Base-by-base conservation (phyloP, 2,888 invertebrate species). In the Blomia tropicalis region DNA sequence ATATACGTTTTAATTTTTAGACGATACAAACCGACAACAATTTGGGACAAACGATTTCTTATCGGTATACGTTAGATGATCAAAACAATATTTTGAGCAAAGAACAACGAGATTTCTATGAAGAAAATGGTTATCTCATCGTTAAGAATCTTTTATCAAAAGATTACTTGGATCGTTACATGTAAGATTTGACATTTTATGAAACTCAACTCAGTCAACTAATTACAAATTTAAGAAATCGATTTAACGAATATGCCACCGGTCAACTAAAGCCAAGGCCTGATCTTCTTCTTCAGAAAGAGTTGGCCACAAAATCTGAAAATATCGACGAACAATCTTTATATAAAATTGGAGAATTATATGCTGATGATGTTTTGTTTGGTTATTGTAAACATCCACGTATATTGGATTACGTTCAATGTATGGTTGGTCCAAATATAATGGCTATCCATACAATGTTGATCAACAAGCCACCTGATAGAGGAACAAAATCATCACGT, bases 401-500 rank as follows among this genome's bases (percentile, higher is more conserved):
- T 29, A 71, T 89, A 14, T 71, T 86, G 62, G 80, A 85, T 64
- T 78, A 84, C 63, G 78, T 86, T 19, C 79, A 83, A 63, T 80
- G 81, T 69, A 80, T 90, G 68, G 80, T 82, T 29, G 88, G 87
- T 0, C 78, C 80, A 2, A 82, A 85, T 68, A 78, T 87, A 53
- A 80, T 82, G 68, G 85, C 83, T 0, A 79, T 83, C 72, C 84
- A 90, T 74, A 84, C 85, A 43, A 90, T 91, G 89, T 76, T 90
- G 41, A 88, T 91, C 69, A 89, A 88, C 73, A 87, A 88, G 71
- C 87, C 90, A 0, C 89, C 89, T 0, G 87, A 89, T 72, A 73
- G 80, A 31, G 81, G 82, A 70, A 74, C 75, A 19, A 74, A 76
- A 56, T 78, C 80, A 0, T 79, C 81, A 2, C 73, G 79, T 17